Conservation (phyloP, 2,113 vertebrate genomes). For the Cairina moschata region DNA sequence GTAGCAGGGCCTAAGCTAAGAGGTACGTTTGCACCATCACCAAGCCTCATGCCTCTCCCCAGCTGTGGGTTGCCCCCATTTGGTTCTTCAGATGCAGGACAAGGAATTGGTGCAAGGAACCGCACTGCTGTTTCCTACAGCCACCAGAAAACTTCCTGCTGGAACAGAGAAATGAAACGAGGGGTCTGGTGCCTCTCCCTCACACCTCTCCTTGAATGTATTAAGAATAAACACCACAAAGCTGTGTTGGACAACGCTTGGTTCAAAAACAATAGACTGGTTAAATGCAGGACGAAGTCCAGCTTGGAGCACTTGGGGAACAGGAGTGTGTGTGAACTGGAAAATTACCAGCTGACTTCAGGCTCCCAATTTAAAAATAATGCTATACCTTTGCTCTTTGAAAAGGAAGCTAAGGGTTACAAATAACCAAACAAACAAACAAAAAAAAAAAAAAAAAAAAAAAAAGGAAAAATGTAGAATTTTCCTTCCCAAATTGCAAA, state of each 20-base stretch:
- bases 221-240: not conserved
- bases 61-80: not conserved
- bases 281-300: not conserved
- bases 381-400: not conserved
- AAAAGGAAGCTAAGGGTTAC: not conserved
- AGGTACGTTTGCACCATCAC: not conserved
- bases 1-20: not conserved
- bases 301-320: not conserved
- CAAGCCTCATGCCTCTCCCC: not conserved
- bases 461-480: not conserved
- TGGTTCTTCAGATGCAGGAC: not conserved
- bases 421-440: too few species aligned
- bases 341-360: not conserved
- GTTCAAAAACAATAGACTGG: not conserved
- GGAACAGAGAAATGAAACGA: not conserved
- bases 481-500: not conserved
- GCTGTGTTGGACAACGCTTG: not conserved
- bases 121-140: not conserved
- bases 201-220: not conserved
- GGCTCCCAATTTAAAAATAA: not conserved
- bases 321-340: not conserved
- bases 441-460: not conserved
- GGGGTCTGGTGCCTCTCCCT: not conserved
- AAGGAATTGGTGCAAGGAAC: not conserved
- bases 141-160: not conserved